Evolutionary conservation across 92 coral and sea anemone genomes (phyloP).

Genomic region (Metridium senile): DNA sequence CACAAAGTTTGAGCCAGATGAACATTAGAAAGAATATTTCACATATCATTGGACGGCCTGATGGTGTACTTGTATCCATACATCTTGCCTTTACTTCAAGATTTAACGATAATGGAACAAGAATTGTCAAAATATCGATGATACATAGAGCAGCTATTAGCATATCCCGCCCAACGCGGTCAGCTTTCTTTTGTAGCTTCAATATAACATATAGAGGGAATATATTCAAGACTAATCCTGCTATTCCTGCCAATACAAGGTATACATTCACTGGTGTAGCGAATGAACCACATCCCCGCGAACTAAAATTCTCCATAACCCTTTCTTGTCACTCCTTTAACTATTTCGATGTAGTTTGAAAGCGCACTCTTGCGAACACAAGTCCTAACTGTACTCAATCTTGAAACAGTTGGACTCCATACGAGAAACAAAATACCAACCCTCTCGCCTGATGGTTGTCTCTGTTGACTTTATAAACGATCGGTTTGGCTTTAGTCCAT

Average conservation of each 20-base stretch:
- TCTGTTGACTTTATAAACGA: slow-evolving; percentile 28
- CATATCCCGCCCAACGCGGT: slow-evolving; percentile 66
- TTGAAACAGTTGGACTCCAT: slow-evolving; percentile 1
- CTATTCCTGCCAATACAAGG: slow-evolving; percentile 47
- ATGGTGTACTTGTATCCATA: neutral
- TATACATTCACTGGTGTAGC: slow-evolving; percentile 60
- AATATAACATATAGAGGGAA: slow-evolving; percentile 72
- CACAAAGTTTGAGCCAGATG: slow-evolving; percentile 74
- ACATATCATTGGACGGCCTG: slow-evolving; percentile 69
- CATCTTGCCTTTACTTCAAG: slow-evolving; percentile 51
- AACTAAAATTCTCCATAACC: neutral
- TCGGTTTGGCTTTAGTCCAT: slow-evolving; percentile 23
- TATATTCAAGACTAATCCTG: slow-evolving; percentile 57
- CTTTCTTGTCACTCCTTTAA: neutral
- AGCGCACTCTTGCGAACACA: neutral
- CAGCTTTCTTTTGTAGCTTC: slow-evolving; percentile 46
- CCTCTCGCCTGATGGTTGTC: slow-evolving; percentile 8
- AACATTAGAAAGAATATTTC: slow-evolving; percentile 81
- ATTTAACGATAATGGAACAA: slow-evolving; percentile 71
- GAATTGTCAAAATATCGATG: slow-evolving; percentile 61
- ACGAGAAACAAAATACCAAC: neutral
- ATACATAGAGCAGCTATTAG: slow-evolving; percentile 62
- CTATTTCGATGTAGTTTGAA: too few species aligned
- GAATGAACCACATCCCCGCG: slow-evolving; percentile 23
- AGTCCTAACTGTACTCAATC: neutral